Evolutionary conservation across 2,113 vertebrate species (phyloP).

Genomic region (Eulemur macaco): DNA sequence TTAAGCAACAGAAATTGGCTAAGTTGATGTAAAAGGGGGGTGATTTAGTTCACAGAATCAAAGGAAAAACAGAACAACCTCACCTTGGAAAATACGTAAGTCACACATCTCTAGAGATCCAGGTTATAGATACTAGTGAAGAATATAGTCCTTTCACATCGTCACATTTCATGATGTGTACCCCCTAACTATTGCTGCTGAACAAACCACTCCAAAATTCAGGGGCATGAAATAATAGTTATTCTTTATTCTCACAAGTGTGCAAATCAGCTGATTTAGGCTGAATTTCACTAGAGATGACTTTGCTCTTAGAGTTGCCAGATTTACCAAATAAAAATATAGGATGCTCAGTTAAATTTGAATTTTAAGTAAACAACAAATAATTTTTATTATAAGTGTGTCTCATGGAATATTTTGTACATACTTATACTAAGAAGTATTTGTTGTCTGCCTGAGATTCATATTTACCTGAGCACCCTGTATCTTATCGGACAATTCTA

Average conservation of each 20-base stretch:
- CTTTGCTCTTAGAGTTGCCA: background rate
- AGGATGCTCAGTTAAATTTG: background rate
- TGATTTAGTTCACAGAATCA: background rate
- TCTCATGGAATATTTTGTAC: background rate
- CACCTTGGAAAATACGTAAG: background rate
- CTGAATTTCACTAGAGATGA: background rate
- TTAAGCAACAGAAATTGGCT: conserved; percentile 18
- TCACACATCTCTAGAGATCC: background rate
- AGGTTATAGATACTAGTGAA: background rate
- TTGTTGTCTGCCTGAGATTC: background rate
- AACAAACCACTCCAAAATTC: background rate
- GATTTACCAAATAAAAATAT: background rate
- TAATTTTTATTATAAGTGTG: background rate
- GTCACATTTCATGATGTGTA: background rate
- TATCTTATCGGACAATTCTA: background rate
- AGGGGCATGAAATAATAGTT: background rate
- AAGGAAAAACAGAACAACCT: background rate
- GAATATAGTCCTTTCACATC: background rate
- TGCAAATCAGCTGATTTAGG: background rate
- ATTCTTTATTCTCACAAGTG: background rate
- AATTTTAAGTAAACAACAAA: conserved; percentile 17
- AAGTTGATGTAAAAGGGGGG: background rate
- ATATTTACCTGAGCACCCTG: background rate
- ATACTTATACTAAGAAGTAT: background rate
- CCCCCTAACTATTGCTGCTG: background rate